A percentile compares a stretch with the other conserved stretches of the same genome.
phyloP scores from a whole-genome alignment of 2,888 invertebrate genomes.

The Melanophora roralis region DNA sequence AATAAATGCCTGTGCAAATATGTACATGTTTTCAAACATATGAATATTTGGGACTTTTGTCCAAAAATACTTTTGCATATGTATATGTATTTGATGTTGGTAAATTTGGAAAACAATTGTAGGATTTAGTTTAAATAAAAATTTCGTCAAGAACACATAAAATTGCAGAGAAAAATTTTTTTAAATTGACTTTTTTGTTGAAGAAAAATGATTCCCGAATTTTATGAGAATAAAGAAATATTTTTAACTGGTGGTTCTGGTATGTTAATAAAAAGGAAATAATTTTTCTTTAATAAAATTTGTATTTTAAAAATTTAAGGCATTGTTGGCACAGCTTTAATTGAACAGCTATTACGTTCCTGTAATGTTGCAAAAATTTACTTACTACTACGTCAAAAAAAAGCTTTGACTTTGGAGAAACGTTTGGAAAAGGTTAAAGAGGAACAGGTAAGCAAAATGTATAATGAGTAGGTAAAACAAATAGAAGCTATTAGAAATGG shows the following conservation, averaged over 20 bases:
- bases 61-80: no score
- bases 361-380: conserved; percentile 88
- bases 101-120: neutral
- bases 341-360: conserved; percentile 91
- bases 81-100: no score
- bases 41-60: no score
- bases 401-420: conserved; percentile 81
- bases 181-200: neutral
- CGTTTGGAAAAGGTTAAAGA: conserved; percentile 81
- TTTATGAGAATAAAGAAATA: conserved; percentile 83
- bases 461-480: neutral
- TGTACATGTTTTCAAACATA: neutral
- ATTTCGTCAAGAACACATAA: neutral
- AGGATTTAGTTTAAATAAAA: neutral
- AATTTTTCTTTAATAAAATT: neutral
- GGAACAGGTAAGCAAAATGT: conserved; percentile 62
- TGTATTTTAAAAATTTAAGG: conserved; percentile 77
- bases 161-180: neutral
- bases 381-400: conserved; percentile 85
- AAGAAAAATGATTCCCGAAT: conserved; percentile 77
- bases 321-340: conserved; percentile 91
- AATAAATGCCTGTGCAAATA: neutral
- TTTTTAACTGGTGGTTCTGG: conserved; percentile 90
- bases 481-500: no score
- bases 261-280: conserved; percentile 53